A percentile compares a stretch with the other conserved stretches of the same genome.
Conservation (phyloP, 2,797 vertebrate genomes). For the Apodemus agrarius region DNA sequence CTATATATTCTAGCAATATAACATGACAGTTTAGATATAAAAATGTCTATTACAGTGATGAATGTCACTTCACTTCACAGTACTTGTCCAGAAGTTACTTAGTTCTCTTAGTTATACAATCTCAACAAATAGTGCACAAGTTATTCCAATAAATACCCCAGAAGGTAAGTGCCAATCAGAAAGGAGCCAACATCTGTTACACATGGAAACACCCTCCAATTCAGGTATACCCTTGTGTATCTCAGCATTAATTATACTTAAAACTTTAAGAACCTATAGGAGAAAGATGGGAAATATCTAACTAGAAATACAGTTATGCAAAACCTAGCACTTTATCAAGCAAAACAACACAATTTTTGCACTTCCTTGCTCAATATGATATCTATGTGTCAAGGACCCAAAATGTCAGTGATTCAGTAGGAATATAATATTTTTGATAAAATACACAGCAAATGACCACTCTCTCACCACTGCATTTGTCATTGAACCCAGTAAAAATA, state of each 20-base stretch:
- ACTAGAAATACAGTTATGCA: neutral
- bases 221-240: neutral
- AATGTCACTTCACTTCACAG: neutral
- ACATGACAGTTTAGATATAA: neutral
- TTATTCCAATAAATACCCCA: neutral
- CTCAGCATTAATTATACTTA: neutral
- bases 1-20: neutral
- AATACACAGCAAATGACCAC: neutral
- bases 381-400: neutral
- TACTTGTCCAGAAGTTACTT: neutral
- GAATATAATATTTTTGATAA: neutral
- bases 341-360: neutral
- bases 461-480: neutral
- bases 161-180: neutral
- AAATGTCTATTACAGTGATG: neutral
- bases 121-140: neutral
- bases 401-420: neutral
- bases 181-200: neutral
- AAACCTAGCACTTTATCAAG: neutral
- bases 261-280: neutral
- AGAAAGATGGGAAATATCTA: neutral
- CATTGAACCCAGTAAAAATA: neutral
- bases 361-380: neutral
- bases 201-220: neutral
- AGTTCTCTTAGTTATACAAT: neutral